Evolutionary conservation across 2,888 invertebrate species (phyloP).

Genomic region (Coelinius sp.): DNA sequence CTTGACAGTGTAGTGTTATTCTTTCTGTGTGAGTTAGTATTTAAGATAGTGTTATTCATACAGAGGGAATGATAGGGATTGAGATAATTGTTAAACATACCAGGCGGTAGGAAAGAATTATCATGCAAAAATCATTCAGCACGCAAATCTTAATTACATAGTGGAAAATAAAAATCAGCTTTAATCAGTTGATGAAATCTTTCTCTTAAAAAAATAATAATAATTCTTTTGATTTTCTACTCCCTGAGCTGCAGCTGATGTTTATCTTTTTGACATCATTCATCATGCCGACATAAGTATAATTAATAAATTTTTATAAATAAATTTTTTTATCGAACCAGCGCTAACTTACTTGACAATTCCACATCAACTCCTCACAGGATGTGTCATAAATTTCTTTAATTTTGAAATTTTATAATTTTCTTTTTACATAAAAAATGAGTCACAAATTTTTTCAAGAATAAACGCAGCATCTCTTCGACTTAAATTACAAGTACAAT

Average conservation of each 20-base stretch:
- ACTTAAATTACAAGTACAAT: background rate
- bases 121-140: constrained; percentile 55
- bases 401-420: background rate
- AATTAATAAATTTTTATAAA: constrained; percentile 5
- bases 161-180: constrained; percentile 19
- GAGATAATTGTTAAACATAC: constrained; percentile 42
- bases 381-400: background rate
- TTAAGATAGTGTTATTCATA: constrained; percentile 47
- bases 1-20: constrained; percentile 55
- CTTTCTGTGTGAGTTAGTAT: constrained; percentile 42
- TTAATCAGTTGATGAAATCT: background rate
- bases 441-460: background rate
- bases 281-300: constrained; percentile 24
- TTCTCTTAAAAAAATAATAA: background rate
- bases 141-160: constrained; percentile 39
- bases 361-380: constrained; percentile 16
- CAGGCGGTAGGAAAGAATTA: constrained; percentile 44
- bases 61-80: constrained; percentile 38
- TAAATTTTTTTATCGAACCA: constrained; percentile 13
- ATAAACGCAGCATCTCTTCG: background rate
- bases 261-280: background rate
- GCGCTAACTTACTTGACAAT: constrained; percentile 34
- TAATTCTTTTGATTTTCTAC: background rate
- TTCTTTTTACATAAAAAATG: background rate
- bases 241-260: background rate